Percentiles rank a stretch among this genome's conserved stretches.
These are phyloP conservation scores for Drosophila melanogaster DNA, from an alignment of 1,140 invertebrate genomes.

Conservation along the genomic window Release_6_plus_ISO1_MT NT_033779.5:4357501-4358000, in stretches of 20 bases:
- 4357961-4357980: constrained; percentile 36
- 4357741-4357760: constrained; percentile 20
- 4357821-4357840: constrained; percentile 18
- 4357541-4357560: constrained; percentile 12
- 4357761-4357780: constrained; percentile 64
- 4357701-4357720: constrained; percentile 24
- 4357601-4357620: constrained; percentile 56
- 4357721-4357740: constrained; percentile 65
- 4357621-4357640: constrained; percentile 69
- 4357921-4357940: constrained; percentile 35
- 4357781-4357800: constrained; percentile 67
- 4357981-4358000: constrained; percentile 39
- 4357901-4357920: background rate
- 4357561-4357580: constrained; percentile 60
- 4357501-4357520: constrained; percentile 39
- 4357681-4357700: constrained; percentile 34
- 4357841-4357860: constrained; percentile 25
- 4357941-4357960: constrained; percentile 29
- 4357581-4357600: constrained; percentile 11
- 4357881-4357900: background rate
- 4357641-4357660: constrained; percentile 69
- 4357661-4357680: constrained; percentile 43
- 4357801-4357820: constrained; percentile 43
- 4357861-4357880: constrained; percentile 31
- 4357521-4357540: constrained; percentile 62